Conservation (phyloP, 2,797 vertebrate species). For the Myiothlypis chrysogaster region DNA sequence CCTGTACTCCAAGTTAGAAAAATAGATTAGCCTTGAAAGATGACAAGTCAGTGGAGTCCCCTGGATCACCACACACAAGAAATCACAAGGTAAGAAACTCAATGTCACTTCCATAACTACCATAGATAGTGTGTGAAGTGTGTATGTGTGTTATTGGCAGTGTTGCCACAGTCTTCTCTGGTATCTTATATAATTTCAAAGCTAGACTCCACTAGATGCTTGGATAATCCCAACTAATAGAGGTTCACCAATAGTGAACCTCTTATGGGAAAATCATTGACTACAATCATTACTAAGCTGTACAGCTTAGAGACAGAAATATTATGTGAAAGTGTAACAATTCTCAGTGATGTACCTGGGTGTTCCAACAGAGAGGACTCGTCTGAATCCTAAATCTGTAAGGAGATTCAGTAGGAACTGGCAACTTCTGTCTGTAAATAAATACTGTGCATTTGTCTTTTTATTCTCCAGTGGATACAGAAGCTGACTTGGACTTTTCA, state of each 20-base stretch:
- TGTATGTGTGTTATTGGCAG: background rate
- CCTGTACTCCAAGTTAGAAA: conserved; percentile 1
- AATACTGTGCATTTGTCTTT: conserved; percentile 93
- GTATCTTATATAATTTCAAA: background rate
- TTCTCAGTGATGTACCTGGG: conserved; percentile 78
- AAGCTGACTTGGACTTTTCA: conserved; percentile 85
- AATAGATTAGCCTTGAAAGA: background rate
- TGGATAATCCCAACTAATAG: background rate
- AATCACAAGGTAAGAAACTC: background rate
- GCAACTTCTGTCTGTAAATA: conserved; percentile 90
- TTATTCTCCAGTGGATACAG: conserved; percentile 89
- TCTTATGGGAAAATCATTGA: background rate
- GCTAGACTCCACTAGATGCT: background rate
- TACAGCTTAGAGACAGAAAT: background rate
- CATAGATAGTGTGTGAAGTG: background rate
- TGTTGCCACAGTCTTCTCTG: background rate
- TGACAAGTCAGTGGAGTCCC: background rate
- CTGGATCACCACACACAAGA: background rate
- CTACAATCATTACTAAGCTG: background rate
- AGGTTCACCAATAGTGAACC: background rate
- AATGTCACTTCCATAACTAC: background rate
- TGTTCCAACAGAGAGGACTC: conserved; percentile 90
- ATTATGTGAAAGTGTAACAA: background rate
- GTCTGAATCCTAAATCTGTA: conserved; percentile 78
- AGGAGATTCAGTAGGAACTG: conserved; percentile 85